These are phyloP conservation scores for Spicauda simplicius DNA, from an alignment of 2,888 invertebrate genomes.

Conservation along the genomic window DNA sequence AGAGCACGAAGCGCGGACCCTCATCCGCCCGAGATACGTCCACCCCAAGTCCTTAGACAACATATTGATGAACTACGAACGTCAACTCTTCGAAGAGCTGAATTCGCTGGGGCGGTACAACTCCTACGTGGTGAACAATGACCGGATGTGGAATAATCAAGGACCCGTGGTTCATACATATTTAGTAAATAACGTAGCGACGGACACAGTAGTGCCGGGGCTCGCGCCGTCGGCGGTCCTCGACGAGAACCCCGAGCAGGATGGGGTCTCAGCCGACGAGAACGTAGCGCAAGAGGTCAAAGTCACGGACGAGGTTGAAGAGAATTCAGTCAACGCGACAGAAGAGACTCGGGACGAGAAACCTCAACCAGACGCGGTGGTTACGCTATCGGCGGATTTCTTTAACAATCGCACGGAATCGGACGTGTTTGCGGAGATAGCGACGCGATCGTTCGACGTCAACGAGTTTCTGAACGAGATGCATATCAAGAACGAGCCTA, in stretches of 20 bases:
- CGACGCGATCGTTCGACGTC: constrained; percentile 74
- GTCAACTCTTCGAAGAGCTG: constrained; percentile 89
- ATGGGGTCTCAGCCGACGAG: constrained; percentile 74
- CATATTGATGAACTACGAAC: constrained; percentile 88
- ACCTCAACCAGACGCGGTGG: constrained; percentile 62
- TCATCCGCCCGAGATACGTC: constrained; percentile 86
- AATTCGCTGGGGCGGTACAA: constrained; percentile 87
- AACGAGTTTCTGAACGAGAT: constrained; percentile 73
- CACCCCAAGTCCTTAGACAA: constrained; percentile 90
- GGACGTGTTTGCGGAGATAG: constrained; percentile 74
- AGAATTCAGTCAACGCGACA: neutral
- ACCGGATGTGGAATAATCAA: constrained; percentile 72
- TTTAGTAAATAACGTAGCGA: constrained; percentile 78
- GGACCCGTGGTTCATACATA: constrained; percentile 76
- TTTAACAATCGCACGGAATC: constrained; percentile 66
- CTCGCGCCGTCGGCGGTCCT: constrained; percentile 61
- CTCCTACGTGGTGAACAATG: constrained; percentile 65
- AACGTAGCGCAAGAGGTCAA: constrained; percentile 79
- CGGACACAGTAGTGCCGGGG: constrained; percentile 72
- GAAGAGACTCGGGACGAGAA: constrained; percentile 45
- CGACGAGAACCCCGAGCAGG: constrained; percentile 56
- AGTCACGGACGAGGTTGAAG: constrained; percentile 66
- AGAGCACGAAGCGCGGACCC: constrained; percentile 81
- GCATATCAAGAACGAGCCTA: constrained; percentile 72
- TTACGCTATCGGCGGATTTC: constrained; percentile 72